phyloP scores from a whole-genome alignment of 2,797 vertebrate genomes.

The Bradypodion ventrale region DNA sequence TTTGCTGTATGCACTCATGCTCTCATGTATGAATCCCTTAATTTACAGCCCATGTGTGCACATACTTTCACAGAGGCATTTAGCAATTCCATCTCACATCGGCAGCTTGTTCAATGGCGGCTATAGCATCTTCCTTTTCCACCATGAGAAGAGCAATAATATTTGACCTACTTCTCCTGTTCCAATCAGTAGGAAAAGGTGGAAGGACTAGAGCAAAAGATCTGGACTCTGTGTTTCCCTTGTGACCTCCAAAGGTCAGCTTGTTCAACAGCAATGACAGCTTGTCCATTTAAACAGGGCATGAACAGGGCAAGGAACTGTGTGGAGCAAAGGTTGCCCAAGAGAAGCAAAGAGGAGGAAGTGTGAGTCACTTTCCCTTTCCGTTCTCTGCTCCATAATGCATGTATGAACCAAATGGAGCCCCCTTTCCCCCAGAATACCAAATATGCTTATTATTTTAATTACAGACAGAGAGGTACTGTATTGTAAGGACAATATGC shows the following conservation, averaged over 20 bases:
- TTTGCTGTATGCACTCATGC: too few species aligned
- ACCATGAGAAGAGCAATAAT: not conserved
- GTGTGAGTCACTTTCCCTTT: not conserved
- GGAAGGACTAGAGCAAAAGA: not conserved
- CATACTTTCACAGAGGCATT: not conserved
- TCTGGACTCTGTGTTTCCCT: not conserved
- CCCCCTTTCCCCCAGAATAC: too few species aligned
- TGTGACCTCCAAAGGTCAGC: not conserved
- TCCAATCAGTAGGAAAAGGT: not conserved
- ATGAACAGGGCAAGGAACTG: not conserved
- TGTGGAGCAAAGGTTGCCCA: not conserved
- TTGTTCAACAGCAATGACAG: not conserved
- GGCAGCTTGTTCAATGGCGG: not conserved
- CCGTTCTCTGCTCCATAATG: not conserved
- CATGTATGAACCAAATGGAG: not conserved
- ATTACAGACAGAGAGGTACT: too few species aligned
- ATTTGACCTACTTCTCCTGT: not conserved
- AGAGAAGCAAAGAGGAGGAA: not conserved
- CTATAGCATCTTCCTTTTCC: not conserved
- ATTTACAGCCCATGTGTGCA: too few species aligned
- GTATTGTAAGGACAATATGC: too few species aligned
- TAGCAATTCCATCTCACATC: not conserved
- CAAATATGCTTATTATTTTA: too few species aligned
- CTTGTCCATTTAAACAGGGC: not conserved
- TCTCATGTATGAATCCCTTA: too few species aligned